These are phyloP conservation scores for Zosterops lateralis DNA, from an alignment of 2,113 vertebrate genomes.

Conservation along the genomic window DNA sequence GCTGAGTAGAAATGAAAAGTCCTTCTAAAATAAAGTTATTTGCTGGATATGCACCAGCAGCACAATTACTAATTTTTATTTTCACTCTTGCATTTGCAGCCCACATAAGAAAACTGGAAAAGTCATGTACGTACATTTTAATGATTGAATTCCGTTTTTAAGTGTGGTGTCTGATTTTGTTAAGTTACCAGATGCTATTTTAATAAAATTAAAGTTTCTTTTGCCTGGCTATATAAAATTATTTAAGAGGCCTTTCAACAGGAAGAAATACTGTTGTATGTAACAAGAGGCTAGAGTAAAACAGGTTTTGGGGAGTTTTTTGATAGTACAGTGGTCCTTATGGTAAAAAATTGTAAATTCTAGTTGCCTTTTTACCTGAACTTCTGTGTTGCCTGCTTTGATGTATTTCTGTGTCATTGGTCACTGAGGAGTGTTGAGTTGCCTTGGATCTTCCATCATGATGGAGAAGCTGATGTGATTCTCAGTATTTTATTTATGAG, in stretches of 20 bases:
- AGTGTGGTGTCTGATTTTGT: neutral
- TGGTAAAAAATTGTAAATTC: neutral
- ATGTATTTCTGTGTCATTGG: rapidly evolving
- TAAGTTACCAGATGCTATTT: neutral
- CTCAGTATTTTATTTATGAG: neutral
- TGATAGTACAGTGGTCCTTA: neutral
- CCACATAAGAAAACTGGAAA: conserved; percentile 75
- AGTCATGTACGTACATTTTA: conserved; percentile 67
- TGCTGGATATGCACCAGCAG: neutral
- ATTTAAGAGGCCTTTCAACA: neutral
- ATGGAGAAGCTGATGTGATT: neutral
- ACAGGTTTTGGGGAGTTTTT: neutral
- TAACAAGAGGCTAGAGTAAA: neutral
- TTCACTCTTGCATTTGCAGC: conserved; percentile 59
- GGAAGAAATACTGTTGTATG: neutral
- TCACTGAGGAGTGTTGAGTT: neutral
- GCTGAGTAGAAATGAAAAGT: neutral
- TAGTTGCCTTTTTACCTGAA: neutral
- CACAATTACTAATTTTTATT: neutral
- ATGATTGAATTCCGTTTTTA: neutral
- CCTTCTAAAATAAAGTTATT: neutral
- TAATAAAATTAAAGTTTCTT: neutral
- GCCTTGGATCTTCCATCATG: neutral
- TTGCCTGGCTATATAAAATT: neutral
- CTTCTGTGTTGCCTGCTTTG: neutral